Conservation (phyloP, 2,113 vertebrate species). For the Dissostichus mawsoni region DNA sequence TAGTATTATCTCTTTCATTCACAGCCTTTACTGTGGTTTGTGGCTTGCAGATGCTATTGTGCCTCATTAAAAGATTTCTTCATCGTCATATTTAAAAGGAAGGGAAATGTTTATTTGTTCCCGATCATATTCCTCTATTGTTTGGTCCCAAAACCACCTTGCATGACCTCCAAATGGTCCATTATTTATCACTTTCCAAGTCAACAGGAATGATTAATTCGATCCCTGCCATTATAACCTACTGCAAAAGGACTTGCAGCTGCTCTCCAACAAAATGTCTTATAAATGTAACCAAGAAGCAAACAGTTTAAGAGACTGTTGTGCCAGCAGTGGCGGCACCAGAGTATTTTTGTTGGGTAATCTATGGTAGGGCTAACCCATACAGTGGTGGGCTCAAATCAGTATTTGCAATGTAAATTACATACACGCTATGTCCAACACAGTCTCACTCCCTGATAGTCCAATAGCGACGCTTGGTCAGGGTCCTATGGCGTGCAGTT, state of each 20-base stretch:
- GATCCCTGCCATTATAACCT: neutral
- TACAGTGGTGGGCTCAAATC: no score
- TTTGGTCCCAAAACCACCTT: neutral
- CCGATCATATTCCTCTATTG: no score
- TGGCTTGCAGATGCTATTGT: neutral
- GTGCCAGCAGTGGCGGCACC: neutral
- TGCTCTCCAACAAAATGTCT: neutral
- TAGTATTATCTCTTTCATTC: neutral
- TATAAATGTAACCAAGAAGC: neutral
- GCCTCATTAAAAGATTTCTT: neutral
- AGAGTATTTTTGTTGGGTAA: no score
- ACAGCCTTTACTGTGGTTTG: conserved; percentile 3
- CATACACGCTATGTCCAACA: no score
- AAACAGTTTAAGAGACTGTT: neutral
- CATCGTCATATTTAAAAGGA: neutral
- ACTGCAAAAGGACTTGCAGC: neutral
- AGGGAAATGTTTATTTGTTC: conserved; percentile 4
- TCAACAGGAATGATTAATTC: neutral
- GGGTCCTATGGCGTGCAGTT: no score
- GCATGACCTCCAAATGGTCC: neutral
- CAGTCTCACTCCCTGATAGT: no score
- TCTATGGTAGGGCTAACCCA: no score
- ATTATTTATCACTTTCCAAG: neutral
- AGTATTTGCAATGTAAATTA: no score
- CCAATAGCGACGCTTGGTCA: no score